Percentiles rank a stretch among this genome's conserved stretches.
Conservation (phyloP, 2,888 invertebrate genomes). For the Mythimna loreyi region DNA sequence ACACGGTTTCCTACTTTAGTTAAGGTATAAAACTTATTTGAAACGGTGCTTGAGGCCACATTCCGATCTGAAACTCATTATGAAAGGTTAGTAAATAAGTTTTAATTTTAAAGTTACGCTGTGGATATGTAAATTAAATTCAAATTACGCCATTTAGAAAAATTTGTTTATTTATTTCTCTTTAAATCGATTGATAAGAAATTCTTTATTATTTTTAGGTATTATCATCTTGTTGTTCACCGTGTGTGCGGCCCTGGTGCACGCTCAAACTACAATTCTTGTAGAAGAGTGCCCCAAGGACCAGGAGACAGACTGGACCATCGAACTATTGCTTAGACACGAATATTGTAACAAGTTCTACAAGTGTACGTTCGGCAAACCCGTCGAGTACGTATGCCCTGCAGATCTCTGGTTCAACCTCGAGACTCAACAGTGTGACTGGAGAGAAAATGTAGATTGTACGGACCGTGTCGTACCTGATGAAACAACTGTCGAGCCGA, state of each 20-base stretch:
- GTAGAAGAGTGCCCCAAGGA: constrained; percentile 77
- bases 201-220: constrained; percentile 63
- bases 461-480: constrained; percentile 77
- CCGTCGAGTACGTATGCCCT: constrained; percentile 91
- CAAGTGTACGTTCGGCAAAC: constrained; percentile 92
- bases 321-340: constrained; percentile 89
- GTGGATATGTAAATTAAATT: neutral
- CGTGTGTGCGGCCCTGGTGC: constrained; percentile 65
- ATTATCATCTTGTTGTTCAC: constrained; percentile 64
- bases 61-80: constrained; percentile 52
- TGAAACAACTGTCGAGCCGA: neutral
- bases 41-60: constrained; percentile 25
- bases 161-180: constrained; percentile 4
- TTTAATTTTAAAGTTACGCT: constrained; percentile 6
- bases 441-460: constrained; percentile 91
- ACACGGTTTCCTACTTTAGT: constrained; percentile 61
- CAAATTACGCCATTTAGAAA: neutral
- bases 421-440: constrained; percentile 91
- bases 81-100: constrained; percentile 61
- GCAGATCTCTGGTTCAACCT: constrained; percentile 90
- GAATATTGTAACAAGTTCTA: constrained; percentile 92
- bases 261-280: constrained; percentile 51
- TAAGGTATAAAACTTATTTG: constrained; percentile 58
- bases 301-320: constrained; percentile 76
- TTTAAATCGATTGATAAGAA: constrained; percentile 10